Evolutionary conservation across 1,140 invertebrate genomes (phyloP).

Genomic region (Drosophila prosaltans): DNA sequence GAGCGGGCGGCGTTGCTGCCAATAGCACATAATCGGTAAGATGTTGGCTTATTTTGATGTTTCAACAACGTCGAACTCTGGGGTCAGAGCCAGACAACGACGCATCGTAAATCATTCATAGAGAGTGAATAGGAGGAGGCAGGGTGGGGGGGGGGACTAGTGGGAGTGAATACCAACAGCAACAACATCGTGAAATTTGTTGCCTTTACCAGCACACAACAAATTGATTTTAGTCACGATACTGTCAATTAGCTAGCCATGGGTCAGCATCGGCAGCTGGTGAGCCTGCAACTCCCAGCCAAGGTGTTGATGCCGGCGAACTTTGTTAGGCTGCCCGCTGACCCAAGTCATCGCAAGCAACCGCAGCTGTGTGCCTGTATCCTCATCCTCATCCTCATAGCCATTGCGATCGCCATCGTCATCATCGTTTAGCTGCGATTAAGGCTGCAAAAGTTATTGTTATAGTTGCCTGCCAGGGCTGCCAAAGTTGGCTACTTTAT

Average conservation of each 20-base stretch:
- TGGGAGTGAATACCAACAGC: constrained; percentile 4
- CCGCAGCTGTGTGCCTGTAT: constrained; percentile 42
- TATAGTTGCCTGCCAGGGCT: constrained; percentile 68
- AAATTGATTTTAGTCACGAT: constrained; percentile 82
- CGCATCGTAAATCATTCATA: constrained; percentile 82
- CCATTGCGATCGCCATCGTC: constrained; percentile 33
- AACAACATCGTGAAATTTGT: constrained; percentile 75
- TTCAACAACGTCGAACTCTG: constrained; percentile 78
- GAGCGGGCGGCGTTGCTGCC: constrained; percentile 73
- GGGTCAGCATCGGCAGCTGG: constrained; percentile 55
- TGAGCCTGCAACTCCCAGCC: constrained; percentile 29
- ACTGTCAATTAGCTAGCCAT: constrained; percentile 80
- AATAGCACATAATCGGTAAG: constrained; percentile 60
- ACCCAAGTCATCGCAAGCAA: constrained; percentile 34
- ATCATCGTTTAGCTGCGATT: constrained; percentile 71
- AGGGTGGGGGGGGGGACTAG: constrained; percentile 11
- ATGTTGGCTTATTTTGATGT: constrained; percentile 76
- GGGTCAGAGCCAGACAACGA: constrained; percentile 70
- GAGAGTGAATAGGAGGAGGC: constrained; percentile 45
- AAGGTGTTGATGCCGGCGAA: constrained; percentile 73
- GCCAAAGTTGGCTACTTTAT: constrained; percentile 72
- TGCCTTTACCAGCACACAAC: constrained; percentile 74
- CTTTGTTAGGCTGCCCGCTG: constrained; percentile 55
- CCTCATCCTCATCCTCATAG: constrained; percentile 3
- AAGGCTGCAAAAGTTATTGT: constrained; percentile 76